Evolutionary conservation across 1,140 invertebrate species (phyloP).

Genomic region (Coelopa frigida): DNA sequence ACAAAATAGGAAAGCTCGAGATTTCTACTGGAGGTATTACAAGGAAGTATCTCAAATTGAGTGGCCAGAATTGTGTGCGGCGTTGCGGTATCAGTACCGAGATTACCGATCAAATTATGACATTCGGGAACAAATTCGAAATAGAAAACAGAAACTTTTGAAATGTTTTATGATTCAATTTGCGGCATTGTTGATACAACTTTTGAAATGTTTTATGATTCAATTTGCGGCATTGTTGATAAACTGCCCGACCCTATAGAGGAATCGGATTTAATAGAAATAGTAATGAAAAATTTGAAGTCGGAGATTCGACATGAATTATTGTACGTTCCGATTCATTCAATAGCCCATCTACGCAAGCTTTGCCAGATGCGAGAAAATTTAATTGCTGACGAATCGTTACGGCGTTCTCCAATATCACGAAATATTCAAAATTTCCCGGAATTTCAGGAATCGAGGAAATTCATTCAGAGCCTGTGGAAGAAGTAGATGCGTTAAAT

Average conservation of each 20-base stretch:
- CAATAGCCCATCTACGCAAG: no score
- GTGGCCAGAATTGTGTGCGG: background rate
- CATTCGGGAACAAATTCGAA: background rate
- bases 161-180: background rate
- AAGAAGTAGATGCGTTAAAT: background rate
- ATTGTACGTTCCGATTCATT: no score
- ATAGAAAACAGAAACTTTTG: background rate
- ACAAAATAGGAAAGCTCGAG: background rate
- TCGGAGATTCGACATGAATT: background rate
- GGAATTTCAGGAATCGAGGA: background rate
- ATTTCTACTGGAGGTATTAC: background rate
- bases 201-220: no score
- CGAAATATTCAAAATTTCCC: background rate
- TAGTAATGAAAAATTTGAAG: background rate
- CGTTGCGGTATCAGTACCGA: no score
- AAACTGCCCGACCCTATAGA: background rate
- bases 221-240: background rate
- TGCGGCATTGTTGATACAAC: no score
- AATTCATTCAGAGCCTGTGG: background rate
- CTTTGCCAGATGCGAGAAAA: background rate
- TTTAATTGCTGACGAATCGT: background rate
- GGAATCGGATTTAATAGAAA: background rate
- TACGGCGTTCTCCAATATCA: no score
- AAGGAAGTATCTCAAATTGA: background rate
- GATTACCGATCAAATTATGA: background rate